phyloP scores from a whole-genome alignment of 2,888 invertebrate genomes.

The Alcis repandata region DNA sequence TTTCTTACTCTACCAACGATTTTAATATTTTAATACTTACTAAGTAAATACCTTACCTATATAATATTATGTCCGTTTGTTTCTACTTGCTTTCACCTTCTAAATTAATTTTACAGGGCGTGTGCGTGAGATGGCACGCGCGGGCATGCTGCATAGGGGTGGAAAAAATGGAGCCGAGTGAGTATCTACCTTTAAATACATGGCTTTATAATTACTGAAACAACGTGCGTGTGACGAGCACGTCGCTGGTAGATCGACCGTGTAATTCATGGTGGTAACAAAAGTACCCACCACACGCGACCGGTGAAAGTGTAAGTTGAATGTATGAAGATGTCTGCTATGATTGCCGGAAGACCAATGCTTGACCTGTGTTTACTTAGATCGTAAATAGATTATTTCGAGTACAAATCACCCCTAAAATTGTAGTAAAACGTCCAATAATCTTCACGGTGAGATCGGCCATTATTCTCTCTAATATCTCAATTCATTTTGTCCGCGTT shows the following conservation, averaged over 20 bases:
- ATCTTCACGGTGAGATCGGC: slow-evolving; percentile 44
- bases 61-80: too few species aligned
- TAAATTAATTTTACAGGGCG: slow-evolving; percentile 76
- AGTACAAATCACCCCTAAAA: not conserved
- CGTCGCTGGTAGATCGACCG: slow-evolving; percentile 26
- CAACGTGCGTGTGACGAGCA: slow-evolving; percentile 28
- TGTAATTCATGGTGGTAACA: slow-evolving; percentile 29
- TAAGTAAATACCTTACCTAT: too few species aligned
- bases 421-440: slow-evolving; percentile 35
- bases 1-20: too few species aligned
- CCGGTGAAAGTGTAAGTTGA: slow-evolving; percentile 23
- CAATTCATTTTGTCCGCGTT: slow-evolving; percentile 51
- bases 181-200: slow-evolving; percentile 69
- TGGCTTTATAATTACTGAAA: slow-evolving; percentile 31
- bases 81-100: slow-evolving; percentile 19
- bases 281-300: slow-evolving; percentile 25
- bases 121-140: slow-evolving; percentile 91
- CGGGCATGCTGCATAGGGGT: slow-evolving; percentile 92
- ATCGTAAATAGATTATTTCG: not conserved
- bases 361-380: not conserved
- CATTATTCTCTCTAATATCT: slow-evolving; percentile 51
- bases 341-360: not conserved
- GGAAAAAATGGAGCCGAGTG: slow-evolving; percentile 92
- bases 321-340: slow-evolving; percentile 4
- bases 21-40: too few species aligned